Evolutionary conservation across 2,797 vertebrate genomes (phyloP).

Genomic region (Paedocypris micromegethes): DNA sequence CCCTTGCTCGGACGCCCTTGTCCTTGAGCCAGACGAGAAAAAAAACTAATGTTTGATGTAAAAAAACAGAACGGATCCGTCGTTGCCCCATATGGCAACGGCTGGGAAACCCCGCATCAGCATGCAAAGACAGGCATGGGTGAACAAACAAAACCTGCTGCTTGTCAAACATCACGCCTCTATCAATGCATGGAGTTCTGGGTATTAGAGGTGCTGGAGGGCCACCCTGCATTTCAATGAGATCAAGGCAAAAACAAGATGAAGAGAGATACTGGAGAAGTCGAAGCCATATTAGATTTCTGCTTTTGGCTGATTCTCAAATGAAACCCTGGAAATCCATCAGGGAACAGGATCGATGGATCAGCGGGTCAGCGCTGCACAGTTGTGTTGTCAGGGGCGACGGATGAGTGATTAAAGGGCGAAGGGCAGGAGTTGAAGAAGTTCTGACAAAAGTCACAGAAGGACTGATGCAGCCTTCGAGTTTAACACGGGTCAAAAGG

Average conservation of each 20-base stretch:
- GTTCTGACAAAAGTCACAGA: background rate
- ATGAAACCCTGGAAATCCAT: slow-evolving; percentile 32
- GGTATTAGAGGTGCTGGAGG: slow-evolving; percentile 38
- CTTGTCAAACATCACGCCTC: slow-evolving; percentile 50
- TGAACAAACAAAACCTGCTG: slow-evolving; percentile 46
- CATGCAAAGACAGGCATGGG: slow-evolving; percentile 38
- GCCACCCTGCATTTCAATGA: slow-evolving; percentile 39
- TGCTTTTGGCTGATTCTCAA: slow-evolving; percentile 12
- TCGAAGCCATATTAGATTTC: slow-evolving; percentile 1
- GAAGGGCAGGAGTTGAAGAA: slow-evolving; percentile 8
- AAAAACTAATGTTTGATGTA: slow-evolving; percentile 31
- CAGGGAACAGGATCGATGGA: slow-evolving; percentile 32
- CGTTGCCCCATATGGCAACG: slow-evolving; percentile 7
- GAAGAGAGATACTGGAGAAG: slow-evolving; percentile 6
- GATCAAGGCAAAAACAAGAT: slow-evolving; percentile 28
- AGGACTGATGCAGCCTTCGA: background rate
- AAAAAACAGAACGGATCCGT: background rate
- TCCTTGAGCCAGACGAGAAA: slow-evolving; percentile 25
- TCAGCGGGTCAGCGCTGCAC: slow-evolving; percentile 22
- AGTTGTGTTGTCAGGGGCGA: slow-evolving; percentile 27
- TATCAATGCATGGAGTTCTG: slow-evolving; percentile 45
- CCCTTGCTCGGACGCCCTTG: slow-evolving; percentile 41
- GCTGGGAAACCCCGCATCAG: slow-evolving; percentile 40
- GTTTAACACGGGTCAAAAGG: slow-evolving; percentile 7
- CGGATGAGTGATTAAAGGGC: slow-evolving; percentile 17